phyloP scores from a whole-genome alignment of 2,797 vertebrate genomes.

The Nannoperca obscura region DNA sequence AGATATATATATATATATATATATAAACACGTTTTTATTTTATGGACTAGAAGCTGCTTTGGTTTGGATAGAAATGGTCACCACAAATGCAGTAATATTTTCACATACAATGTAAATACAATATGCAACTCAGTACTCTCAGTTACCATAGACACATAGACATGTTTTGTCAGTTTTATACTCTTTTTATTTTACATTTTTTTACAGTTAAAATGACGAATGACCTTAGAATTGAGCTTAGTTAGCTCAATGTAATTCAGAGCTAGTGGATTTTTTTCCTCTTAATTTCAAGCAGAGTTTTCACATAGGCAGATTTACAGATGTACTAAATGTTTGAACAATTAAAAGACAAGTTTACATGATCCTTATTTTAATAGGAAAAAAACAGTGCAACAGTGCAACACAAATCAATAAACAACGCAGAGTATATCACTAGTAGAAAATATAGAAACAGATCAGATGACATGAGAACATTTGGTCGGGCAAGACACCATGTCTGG shows the following conservation, averaged over 20 bases:
- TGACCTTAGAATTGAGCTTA: not conserved
- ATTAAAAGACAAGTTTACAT: not conserved
- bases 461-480: conserved; percentile 41
- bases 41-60: not conserved
- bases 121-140: not conserved
- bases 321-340: not conserved
- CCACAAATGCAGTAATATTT: not conserved
- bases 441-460: conserved; percentile 46
- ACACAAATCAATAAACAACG: conserved; percentile 44
- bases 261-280: not conserved
- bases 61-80: not conserved
- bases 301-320: not conserved
- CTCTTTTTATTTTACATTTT: not conserved
- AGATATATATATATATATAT: no score
- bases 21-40: not conserved
- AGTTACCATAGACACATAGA: not conserved
- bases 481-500: not conserved
- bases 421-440: conserved; percentile 4
- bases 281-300: not conserved
- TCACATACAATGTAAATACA: not conserved
- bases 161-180: not conserved
- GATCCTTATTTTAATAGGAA: conserved; percentile 30
- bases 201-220: not conserved
- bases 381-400: conserved; percentile 13
- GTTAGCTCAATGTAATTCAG: not conserved